phyloP scores from a whole-genome alignment of 2,113 vertebrate genomes.

The Lamprotornis superbus region DNA sequence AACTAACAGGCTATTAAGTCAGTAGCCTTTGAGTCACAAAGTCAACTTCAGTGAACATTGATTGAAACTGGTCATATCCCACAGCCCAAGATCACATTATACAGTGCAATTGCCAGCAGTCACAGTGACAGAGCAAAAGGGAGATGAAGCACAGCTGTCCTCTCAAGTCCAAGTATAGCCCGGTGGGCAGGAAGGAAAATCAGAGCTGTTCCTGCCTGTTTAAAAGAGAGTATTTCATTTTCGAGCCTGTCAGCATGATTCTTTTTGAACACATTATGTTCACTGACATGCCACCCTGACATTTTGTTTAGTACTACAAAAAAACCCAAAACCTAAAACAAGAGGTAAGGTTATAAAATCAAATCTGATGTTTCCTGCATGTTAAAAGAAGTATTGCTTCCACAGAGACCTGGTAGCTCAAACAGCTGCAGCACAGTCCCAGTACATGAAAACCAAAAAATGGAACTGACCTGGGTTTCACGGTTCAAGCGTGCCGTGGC shows the following conservation, averaged over 20 bases:
- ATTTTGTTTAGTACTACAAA: slow-evolving; percentile 21
- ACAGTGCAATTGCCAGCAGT: background rate
- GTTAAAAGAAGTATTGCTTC: slow-evolving; percentile 15
- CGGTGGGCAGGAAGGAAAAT: slow-evolving; percentile 20
- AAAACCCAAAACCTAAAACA: background rate
- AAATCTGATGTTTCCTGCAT: slow-evolving; percentile 28
- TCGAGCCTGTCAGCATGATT: background rate
- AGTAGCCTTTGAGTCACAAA: background rate
- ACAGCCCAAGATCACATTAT: rapidly evolving
- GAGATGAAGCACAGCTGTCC: slow-evolving; percentile 7
- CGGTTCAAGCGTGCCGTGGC: slow-evolving; percentile 11
- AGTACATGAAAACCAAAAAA: slow-evolving; percentile 50
- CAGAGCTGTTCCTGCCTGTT: background rate
- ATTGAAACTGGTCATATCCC: background rate
- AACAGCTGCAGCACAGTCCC: background rate
- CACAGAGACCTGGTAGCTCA: slow-evolving; percentile 12
- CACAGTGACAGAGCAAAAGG: background rate
- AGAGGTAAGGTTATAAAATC: slow-evolving; percentile 39
- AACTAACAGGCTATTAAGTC: background rate
- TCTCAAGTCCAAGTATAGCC: background rate
- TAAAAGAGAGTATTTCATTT: background rate
- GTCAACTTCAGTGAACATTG: background rate
- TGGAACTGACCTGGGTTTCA: slow-evolving; percentile 52
- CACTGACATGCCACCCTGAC: slow-evolving; percentile 13
- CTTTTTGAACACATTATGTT: background rate